A percentile compares a stretch with the other conserved stretches of the same genome.
These are phyloP conservation scores for Eriosoma lanigerum DNA, from an alignment of 1,140 invertebrate genomes.

Conservation along the genomic window DNA sequence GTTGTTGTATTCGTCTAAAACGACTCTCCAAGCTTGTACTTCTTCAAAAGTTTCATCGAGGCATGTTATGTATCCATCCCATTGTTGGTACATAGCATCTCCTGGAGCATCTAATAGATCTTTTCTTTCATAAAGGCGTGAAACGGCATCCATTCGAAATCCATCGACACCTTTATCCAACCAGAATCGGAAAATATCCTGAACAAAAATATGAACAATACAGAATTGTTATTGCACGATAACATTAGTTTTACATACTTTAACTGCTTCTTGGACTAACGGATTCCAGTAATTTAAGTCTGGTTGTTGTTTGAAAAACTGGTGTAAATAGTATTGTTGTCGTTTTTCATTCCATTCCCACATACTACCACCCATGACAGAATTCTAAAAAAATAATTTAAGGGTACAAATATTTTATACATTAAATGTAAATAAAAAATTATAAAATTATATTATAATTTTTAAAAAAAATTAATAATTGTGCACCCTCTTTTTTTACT, in stretches of 20 bases:
- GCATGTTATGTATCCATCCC: not conserved
- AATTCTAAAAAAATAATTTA: no score
- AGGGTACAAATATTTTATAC: no score
- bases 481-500: no score
- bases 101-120: conserved; percentile 57
- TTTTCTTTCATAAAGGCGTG: conserved; percentile 60
- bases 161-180: conserved; percentile 69
- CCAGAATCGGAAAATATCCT: conserved; percentile 66
- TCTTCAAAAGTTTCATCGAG: conserved; percentile 64
- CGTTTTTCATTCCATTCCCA: no score
- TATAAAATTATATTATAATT: no score
- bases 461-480: no score
- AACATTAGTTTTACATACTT: conserved; percentile 58
- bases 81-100: conserved; percentile 40
- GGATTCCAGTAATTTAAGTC: conserved; percentile 72
- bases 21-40: conserved; percentile 65
- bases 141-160: conserved; percentile 68
- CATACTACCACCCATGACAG: no score
- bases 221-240: not conserved
- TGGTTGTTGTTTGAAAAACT: conserved; percentile 70
- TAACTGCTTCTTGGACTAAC: conserved; percentile 66
- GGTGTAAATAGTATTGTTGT: conserved; percentile 74
- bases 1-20: conserved; percentile 64
- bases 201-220: not conserved
- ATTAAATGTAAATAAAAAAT: no score